Base-by-base conservation (phyloP, 2,113 vertebrate genomes). In the Ictalurus furcatus region DNA sequence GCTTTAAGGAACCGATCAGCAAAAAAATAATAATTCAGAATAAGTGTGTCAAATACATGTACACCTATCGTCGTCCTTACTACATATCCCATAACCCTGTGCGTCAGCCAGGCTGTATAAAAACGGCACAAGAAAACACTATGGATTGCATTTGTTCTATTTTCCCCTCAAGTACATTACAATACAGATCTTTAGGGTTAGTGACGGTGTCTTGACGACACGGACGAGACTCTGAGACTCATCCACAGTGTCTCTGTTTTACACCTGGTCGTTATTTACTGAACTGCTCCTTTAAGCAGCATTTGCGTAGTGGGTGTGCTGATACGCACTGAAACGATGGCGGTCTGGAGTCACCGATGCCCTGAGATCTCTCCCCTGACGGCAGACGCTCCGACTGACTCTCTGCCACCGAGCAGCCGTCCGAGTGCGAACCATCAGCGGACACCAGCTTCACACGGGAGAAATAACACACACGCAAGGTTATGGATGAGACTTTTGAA, bases 321-420 rank as follows among this genome's bases (percentile, higher is more conserved):
- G 30, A 69, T 89, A 97, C 98, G 97, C 92, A 99, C 98, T 99
- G 98, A 94, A 99, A 99, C 52, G 98, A 99, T 3, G 98, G 98
- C 1, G 98, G 98, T 91, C 98, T 96, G 52, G 98, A 99, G 92
- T 99, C 98, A 90, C 98, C 98, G 2, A 99, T 99, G 91, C 98
- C 98, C 82, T 98, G 97, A 0, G 97, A 98, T 90, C 98, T 97
- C 93, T 99, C 98, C 93, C 99, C 92, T 90, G 97, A 97, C 0
- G 97, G 98, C 0, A 98, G 96, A 40, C 96, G 93, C 88, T 99
- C 98, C 0, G 96, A 94, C 19, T 97, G 95, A 91, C 96, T 98
- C 88, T 99, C 98, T 0, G 95, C 97, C 92, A 97, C 97, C 37
- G 98, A 97, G 0, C 97, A 97, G 63, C 97, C 96, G 13, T 99